Evolutionary conservation across 2,113 vertebrate species (phyloP).

Genomic region (Sinocyclocheilus maitianheensis): DNA sequence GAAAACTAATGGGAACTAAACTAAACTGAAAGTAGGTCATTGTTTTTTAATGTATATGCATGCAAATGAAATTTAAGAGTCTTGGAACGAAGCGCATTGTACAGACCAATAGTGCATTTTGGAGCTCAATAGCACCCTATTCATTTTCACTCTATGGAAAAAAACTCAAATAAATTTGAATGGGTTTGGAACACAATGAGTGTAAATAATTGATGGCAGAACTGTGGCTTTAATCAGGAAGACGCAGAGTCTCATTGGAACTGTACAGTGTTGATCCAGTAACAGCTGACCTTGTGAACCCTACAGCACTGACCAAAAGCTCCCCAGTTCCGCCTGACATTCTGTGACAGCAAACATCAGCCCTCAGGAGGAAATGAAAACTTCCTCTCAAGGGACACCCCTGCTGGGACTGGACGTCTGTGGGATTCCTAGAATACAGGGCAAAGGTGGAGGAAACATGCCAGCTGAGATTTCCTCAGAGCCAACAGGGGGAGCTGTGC

Average conservation of each 20-base stretch:
- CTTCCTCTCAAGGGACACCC: not conserved
- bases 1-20: no score
- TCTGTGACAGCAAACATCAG: slow-evolving; percentile 7
- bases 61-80: no score
- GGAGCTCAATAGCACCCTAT: not conserved
- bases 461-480: slow-evolving; percentile 50
- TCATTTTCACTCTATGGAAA: not conserved
- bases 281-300: not conserved
- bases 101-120: no score
- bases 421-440: slow-evolving; percentile 27
- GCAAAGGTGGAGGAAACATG: slow-evolving; percentile 44
- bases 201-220: not conserved
- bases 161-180: not conserved
- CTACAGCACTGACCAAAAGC: no score
- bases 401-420: not conserved
- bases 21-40: no score
- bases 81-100: no score
- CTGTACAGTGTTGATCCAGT: not conserved
- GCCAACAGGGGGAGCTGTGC: slow-evolving; percentile 21
- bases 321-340: no score
- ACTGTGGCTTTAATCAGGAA: slow-evolving; percentile 35
- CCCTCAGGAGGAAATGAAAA: slow-evolving; percentile 35
- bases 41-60: no score
- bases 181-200: not conserved
- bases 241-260: slow-evolving; percentile 20